Conservation (phyloP, 1,140 invertebrate genomes). For the Eulimnadia texana region DNA sequence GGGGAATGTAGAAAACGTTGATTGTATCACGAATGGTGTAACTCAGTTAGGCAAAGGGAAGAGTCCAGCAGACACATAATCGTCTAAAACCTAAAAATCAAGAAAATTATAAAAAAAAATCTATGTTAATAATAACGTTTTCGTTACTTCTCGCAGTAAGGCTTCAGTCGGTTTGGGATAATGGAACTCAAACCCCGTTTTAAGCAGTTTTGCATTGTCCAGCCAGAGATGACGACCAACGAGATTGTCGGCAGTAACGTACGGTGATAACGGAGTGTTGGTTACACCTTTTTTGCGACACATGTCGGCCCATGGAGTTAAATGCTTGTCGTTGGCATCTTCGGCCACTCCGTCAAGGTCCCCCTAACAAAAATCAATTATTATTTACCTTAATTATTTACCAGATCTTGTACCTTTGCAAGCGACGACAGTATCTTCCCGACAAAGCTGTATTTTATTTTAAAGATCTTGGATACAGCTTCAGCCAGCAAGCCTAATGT, state of each 20-base stretch:
- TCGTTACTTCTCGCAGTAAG: conserved; percentile 38
- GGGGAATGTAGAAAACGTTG: too few relatives aligned
- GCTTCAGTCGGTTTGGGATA: conserved; percentile 42
- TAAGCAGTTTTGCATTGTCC: conserved; percentile 47
- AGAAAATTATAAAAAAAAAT: background rate
- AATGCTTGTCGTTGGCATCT: conserved; percentile 82
- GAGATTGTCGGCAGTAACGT: conserved; percentile 64
- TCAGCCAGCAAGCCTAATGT: conserved; percentile 67
- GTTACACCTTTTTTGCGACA: conserved; percentile 55
- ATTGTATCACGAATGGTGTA: too few relatives aligned
- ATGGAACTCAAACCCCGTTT: conserved; percentile 36
- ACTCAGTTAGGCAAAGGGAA: too few relatives aligned
- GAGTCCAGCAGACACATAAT: conserved; percentile 52
- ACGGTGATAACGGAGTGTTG: conserved; percentile 75
- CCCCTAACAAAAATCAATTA: conserved; percentile 32
- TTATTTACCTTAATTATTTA: conserved; percentile 1
- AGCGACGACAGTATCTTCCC: conserved; percentile 59
- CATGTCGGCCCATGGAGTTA: conserved; percentile 73
- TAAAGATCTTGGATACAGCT: conserved; percentile 64
- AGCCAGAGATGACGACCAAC: conserved; percentile 61
- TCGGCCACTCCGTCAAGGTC: conserved; percentile 62
- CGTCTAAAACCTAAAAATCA: conserved; percentile 43
- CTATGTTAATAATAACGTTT: conserved; percentile 17
- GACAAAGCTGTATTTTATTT: conserved; percentile 73
- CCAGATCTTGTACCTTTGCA: conserved; percentile 42